These are phyloP conservation scores for Anisognathus igniventris DNA, from an alignment of 2,797 vertebrate species.

Conservation along the genomic window DNA sequence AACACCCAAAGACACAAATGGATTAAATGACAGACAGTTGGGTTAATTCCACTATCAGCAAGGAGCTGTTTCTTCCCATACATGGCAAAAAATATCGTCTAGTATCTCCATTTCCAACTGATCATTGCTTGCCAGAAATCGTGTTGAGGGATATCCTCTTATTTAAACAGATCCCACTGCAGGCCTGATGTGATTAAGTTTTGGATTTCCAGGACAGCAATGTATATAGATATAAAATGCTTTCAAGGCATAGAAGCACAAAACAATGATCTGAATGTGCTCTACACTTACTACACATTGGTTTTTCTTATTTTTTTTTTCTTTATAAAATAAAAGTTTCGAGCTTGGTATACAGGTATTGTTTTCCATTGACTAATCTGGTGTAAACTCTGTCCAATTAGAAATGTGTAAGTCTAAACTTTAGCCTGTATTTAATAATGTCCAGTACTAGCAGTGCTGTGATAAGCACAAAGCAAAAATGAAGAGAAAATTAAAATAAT, in stretches of 20 bases:
- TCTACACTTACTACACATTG: neutral
- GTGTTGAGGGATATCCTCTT: neutral
- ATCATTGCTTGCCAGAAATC: neutral
- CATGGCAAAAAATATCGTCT: neutral
- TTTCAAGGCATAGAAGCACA: neutral
- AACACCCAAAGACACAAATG: neutral
- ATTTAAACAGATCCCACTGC: neutral
- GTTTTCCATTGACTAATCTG: neutral
- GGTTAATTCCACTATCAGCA: neutral
- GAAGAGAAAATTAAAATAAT: neutral
- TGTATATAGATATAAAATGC: neutral
- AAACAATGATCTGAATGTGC: neutral
- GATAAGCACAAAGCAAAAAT: neutral
- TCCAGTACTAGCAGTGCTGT: neutral
- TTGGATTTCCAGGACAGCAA: neutral
- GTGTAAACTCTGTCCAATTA: neutral
- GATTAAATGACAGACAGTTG: neutral
- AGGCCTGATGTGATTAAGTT: neutral
- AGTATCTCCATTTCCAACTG: neutral
- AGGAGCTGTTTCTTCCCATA: neutral
- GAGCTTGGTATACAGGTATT: neutral
- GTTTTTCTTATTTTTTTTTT: neutral
- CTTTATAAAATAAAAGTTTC: neutral
- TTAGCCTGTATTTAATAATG: neutral
- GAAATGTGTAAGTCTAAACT: neutral